Conservation (phyloP, 2,113 vertebrate species). For the Hydrochoerus hydrochaeris region DNA sequence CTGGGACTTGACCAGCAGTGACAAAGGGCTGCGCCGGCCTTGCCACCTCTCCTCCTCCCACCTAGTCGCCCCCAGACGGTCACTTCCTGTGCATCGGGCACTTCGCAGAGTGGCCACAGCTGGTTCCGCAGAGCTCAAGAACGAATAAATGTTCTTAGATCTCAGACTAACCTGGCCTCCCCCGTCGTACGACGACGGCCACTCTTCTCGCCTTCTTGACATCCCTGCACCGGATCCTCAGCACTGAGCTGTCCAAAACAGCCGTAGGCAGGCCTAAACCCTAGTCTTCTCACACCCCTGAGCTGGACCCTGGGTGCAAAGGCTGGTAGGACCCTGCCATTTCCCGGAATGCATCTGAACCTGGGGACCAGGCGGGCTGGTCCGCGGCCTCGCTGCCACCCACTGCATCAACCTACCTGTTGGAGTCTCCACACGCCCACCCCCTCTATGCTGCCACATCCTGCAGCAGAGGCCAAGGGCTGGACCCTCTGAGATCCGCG, state of each 20-base stretch:
- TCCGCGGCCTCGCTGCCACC: background rate
- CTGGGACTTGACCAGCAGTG: background rate
- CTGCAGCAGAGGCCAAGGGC: background rate
- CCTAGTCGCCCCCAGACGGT: background rate
- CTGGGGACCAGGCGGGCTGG: background rate
- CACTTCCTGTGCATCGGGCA: background rate
- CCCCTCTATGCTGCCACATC: background rate
- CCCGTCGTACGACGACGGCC: background rate
- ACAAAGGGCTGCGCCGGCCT: background rate
- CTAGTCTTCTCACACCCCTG: background rate
- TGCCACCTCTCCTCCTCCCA: background rate
- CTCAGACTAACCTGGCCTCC: slow-evolving; percentile 59
- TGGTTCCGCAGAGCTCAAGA: background rate
- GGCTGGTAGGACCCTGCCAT: background rate
- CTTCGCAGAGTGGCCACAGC: background rate
- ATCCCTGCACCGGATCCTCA: background rate
- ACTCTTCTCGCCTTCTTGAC: background rate
- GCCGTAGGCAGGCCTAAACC: background rate
- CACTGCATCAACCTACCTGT: background rate
- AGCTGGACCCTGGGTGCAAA: background rate
- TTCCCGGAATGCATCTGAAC: background rate
- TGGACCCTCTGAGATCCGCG: background rate
- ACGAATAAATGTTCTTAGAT: slow-evolving; percentile 36
- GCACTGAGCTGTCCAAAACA: background rate
- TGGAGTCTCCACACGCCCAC: background rate